A percentile compares a stretch with the other conserved stretches of the same genome.
These are phyloP conservation scores for Zonitis immaculata DNA, from an alignment of 2,888 invertebrate species.

Conservation along the genomic window DNA sequence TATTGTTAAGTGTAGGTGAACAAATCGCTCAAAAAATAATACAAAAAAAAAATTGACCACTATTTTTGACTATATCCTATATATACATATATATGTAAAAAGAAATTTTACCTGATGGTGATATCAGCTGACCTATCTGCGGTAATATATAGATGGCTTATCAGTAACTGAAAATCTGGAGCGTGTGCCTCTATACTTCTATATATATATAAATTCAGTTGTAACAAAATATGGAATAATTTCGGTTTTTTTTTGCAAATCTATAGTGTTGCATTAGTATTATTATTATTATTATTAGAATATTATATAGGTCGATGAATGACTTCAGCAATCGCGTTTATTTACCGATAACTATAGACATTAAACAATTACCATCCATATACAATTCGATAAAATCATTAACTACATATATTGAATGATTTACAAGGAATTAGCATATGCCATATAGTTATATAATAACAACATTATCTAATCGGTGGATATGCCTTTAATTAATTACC, in stretches of 20 bases:
- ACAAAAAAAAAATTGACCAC: background rate
- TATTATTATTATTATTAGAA: constrained; percentile 3
- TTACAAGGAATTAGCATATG: constrained; percentile 50
- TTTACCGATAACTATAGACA: constrained; percentile 23
- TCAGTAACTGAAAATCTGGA: constrained; percentile 16
- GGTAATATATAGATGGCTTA: constrained; percentile 15
- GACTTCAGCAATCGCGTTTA: constrained; percentile 16
- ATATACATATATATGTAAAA: too few species aligned
- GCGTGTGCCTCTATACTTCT: too few species aligned
- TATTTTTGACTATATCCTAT: too few species aligned
- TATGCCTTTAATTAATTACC: constrained; percentile 45
- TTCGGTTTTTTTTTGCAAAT: too few species aligned
- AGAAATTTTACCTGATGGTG: constrained; percentile 13
- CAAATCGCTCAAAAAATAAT: too few species aligned
- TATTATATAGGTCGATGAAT: constrained; percentile 12
- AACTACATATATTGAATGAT: constrained; percentile 46
- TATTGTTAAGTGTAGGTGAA: background rate
- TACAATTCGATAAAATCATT: constrained; percentile 42
- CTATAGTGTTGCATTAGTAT: too few species aligned
- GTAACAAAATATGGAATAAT: too few species aligned
- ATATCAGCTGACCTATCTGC: constrained; percentile 16
- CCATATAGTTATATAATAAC: constrained; percentile 27
- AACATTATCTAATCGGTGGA: constrained; percentile 45
- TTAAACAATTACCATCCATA: constrained; percentile 40
- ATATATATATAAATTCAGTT: too few species aligned